Evolutionary conservation across 2,888 invertebrate species (phyloP).

Genomic region (Muschampia plurimacula): DNA sequence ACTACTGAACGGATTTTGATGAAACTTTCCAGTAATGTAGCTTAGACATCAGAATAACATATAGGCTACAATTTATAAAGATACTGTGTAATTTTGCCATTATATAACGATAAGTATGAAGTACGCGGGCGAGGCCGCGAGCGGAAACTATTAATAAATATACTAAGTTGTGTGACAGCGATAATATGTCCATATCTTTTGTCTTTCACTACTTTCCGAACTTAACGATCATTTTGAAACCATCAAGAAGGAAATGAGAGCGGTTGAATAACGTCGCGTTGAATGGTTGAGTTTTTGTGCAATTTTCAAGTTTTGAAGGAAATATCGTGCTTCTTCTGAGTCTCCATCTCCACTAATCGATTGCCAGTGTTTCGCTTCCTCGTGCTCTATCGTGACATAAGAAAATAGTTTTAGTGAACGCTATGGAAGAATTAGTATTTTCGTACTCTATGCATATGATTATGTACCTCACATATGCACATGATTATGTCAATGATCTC

Average conservation of each 20-base stretch:
- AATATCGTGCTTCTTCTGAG: constrained; percentile 24
- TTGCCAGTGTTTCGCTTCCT: constrained; percentile 24
- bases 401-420: background rate
- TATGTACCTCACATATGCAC: no score
- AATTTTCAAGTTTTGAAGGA: constrained; percentile 30
- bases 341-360: constrained; percentile 13
- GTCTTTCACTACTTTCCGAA: background rate
- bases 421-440: background rate
- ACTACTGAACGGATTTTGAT: no score
- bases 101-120: no score
- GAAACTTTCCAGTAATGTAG: no score
- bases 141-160: no score
- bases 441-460: background rate
- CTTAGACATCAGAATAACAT: no score
- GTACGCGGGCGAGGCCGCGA: no score
- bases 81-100: no score
- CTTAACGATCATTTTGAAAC: constrained; percentile 30
- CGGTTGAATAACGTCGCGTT: constrained; percentile 29
- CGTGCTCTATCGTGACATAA: background rate
- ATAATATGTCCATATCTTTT: background rate
- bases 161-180: background rate
- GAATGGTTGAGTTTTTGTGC: constrained; percentile 26
- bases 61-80: no score
- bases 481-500: no score
- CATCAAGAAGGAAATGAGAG: constrained; percentile 31